Evolutionary conservation across 2,113 vertebrate genomes (phyloP), one percentile per base, ranked within the genome.

Genomic region (Psilopogon haemacephalus): DNA sequence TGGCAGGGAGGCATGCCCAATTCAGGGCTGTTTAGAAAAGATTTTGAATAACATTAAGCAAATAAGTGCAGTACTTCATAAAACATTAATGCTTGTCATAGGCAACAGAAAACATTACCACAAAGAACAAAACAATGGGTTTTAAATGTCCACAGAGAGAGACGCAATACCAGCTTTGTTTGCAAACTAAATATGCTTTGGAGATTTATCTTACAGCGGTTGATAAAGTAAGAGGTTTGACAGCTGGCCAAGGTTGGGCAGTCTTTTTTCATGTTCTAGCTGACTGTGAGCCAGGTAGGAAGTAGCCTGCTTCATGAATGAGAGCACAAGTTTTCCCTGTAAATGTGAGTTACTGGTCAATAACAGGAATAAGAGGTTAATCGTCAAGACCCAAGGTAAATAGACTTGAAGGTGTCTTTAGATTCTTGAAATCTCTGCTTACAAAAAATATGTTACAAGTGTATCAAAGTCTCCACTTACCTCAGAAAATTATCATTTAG

Each of bases 41-140:
- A 94, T 59, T 62, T 79, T 37, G 21, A 96, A 88, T 90, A 88
- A 70, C 46, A 93, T 68, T 88, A 67, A 94, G 79, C 35, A 97
- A 95, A 94, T 73, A 95, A 92, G 93, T 46, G 23, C 42, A 84
- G 18, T 54, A 83, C 42, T 91, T 93, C 90, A 88, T 63, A 95
- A 97, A 95, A 86, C 62, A 95, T 80, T 83, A 82, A 92, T 76
- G 56, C 91, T 50, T 46, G 7, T 80, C 80, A 92, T 20, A 93
- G 71, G 68, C 64, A 84, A 74, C 37, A 55, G 72, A 27, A 83
- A 91, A 68, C 16, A 74, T 48, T 64, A 84, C 5, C 18, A 30
- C 42, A 60, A 8, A 40, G 52, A 90, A 69, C 23, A 77, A 71
- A 91, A 68, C 28, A 88, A 60, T 8, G 44, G 12, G 35, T 73